These are phyloP conservation scores for Gerosis bhagava DNA, from an alignment of 2,888 invertebrate genomes.

Conservation along the genomic window DNA sequence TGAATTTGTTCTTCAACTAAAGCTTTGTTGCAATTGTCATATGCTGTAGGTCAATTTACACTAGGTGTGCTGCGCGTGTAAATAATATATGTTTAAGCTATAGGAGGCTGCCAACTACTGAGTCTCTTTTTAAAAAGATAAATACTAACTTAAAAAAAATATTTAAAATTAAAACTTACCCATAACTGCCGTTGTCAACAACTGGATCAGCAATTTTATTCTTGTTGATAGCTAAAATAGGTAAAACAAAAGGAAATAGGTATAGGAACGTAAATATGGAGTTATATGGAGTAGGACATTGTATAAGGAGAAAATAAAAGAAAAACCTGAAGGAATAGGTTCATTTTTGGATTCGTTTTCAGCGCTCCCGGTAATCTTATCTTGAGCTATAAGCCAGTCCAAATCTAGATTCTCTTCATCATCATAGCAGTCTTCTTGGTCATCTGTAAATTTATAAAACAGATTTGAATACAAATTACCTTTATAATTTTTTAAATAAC, in stretches of 20 bases:
- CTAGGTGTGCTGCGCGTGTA: too few species aligned
- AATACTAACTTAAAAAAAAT: too few species aligned
- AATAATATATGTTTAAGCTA: too few species aligned
- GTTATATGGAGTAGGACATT: too few species aligned
- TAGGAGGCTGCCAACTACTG: too few species aligned
- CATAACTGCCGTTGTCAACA: constrained; percentile 21
- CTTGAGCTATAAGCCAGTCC: constrained; percentile 55
- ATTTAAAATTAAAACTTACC: too few species aligned
- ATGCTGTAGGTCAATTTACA: too few species aligned
- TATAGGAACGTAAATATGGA: constrained; percentile 31
- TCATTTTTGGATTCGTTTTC: constrained; percentile 36
- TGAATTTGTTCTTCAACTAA: too few species aligned
- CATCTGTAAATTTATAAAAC: constrained; percentile 56
- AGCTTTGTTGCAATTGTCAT: too few species aligned
- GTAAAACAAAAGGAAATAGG: constrained; percentile 4
- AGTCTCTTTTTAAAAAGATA: too few species aligned
- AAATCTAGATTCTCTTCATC: constrained; percentile 63
- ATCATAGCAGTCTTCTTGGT: constrained; percentile 58
- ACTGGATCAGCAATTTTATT: constrained; percentile 1
- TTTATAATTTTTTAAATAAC: too few species aligned
- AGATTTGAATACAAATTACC: too few species aligned
- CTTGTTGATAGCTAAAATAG: constrained; percentile 18
- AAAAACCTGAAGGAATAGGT: constrained; percentile 45
- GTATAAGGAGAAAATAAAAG: constrained; percentile 19
- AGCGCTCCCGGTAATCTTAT: constrained; percentile 32